Evolutionary conservation across 2,113 vertebrate genomes (phyloP), one percentile per base, ranked within the genome.

Genomic region (Ellobius talpinus): DNA sequence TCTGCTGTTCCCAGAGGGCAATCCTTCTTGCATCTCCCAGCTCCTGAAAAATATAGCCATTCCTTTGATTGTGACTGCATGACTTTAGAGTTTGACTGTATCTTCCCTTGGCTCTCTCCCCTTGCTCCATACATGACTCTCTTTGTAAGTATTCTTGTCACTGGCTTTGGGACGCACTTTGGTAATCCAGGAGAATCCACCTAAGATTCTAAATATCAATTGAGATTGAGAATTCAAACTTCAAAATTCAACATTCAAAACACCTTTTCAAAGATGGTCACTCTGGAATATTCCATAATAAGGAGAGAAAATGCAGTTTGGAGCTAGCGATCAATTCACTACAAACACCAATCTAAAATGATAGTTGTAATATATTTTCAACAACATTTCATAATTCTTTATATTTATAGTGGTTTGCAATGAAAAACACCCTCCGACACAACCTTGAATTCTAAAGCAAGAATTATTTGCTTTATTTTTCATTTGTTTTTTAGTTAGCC

Each of bases 401-500:
- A 90, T 5, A 74, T 23, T 70, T 66, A 90, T 5, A 70, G 8
- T 42, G 58, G 11, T 74, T 76, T 90, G n/a, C 39, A 92, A 7
- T 42, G 92, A 52, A 90, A 90, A 87, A 81, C 76, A 13, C 4
- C 4, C 26, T 21, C 4, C 1, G 76, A 9, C 21, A 42, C 3
- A 72, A 39, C 85, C 72, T 77, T 65, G 85, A 95, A 86, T 78
- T 23, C 81, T 91, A 84, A 93, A 93, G 12, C 31, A 81, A 91
- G 3, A 10, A 11, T 82, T 31, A 45, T 26, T 63, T 77, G 24
- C 2, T 89, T 96, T 79, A 50, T 87, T 92, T 97, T 84, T 36
- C 77, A n/a, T 58, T 79, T 90, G 2, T 13, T 78, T 78, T 17
- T 55, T 65, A 90, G 47, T 39, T 87, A 88, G n/a, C 68, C 14